Conservation (phyloP, 2,888 invertebrate species). For the Peribatodes rhomboidaria region DNA sequence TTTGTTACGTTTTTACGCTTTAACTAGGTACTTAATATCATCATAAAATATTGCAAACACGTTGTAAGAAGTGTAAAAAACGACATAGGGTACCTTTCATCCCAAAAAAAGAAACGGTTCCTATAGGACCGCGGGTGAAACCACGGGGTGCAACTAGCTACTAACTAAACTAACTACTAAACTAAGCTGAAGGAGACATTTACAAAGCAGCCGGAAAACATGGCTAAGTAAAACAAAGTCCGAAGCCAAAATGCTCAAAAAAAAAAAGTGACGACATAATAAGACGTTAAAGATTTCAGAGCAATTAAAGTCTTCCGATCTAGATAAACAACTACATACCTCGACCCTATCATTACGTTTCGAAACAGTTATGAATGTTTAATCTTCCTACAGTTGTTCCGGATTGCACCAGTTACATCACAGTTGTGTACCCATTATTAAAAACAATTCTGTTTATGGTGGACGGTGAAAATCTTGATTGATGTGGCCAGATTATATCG, state of each 20-base stretch:
- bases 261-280: neutral
- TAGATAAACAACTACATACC: constrained; percentile 19
- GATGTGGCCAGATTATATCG: constrained; percentile 24
- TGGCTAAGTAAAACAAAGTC: no score
- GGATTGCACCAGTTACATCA: constrained; percentile 26
- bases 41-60: no score
- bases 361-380: constrained; percentile 31
- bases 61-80: no score
- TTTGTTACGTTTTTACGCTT: no score
- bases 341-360: constrained; percentile 28
- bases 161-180: no score
- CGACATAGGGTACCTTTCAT: no score
- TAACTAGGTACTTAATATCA: no score
- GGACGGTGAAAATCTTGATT: constrained; percentile 32
- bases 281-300: neutral
- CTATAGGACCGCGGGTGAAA: no score
- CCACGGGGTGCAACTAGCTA: no score
- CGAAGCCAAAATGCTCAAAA: neutral
- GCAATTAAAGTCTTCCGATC: constrained; percentile 23
- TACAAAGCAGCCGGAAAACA: no score
- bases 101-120: no score
- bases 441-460: constrained; percentile 26
- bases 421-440: constrained; percentile 12
- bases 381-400: constrained; percentile 20
- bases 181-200: no score